These are phyloP conservation scores for Cebus imitator DNA, from an alignment of 2,113 vertebrate genomes.

Conservation along the genomic window DNA sequence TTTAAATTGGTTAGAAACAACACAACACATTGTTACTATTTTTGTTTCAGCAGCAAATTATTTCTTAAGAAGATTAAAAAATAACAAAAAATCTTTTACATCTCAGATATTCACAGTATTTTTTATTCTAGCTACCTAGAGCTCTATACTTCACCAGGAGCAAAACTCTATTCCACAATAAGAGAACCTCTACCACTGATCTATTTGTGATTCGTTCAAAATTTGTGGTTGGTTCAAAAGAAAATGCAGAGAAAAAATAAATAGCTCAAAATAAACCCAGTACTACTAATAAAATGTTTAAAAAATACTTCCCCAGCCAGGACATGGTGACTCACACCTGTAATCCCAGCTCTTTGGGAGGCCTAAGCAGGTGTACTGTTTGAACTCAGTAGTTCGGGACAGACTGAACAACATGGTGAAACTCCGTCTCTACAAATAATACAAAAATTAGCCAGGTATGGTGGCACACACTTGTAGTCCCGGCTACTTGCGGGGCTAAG, in stretches of 20 bases:
- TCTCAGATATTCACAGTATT: neutral
- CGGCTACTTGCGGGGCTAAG: no score
- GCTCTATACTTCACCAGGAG: conserved; percentile 16
- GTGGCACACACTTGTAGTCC: no score
- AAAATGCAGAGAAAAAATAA: neutral
- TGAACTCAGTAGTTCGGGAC: neutral
- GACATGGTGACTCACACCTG: no score
- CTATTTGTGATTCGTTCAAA: neutral
- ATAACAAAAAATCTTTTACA: neutral
- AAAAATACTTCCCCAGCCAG: neutral
- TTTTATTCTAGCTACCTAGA: conserved; percentile 17
- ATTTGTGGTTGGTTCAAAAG: neutral
- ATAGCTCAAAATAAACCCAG: conserved; percentile 13
- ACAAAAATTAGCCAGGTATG: no score
- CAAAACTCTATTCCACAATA: conserved; percentile 35
- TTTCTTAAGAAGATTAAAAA: conserved; percentile 28
- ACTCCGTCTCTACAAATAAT: no score
- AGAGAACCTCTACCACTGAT: neutral
- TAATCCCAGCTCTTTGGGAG: no score
- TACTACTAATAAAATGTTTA: conserved; percentile 1
- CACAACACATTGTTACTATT: neutral
- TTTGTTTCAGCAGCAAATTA: conserved; percentile 17
- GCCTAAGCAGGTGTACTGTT: neutral
- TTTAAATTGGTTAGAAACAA: conserved; percentile 47
- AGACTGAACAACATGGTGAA: no score